phyloP scores from a whole-genome alignment of 2,888 invertebrate species.

The Erebia aethiops region DNA sequence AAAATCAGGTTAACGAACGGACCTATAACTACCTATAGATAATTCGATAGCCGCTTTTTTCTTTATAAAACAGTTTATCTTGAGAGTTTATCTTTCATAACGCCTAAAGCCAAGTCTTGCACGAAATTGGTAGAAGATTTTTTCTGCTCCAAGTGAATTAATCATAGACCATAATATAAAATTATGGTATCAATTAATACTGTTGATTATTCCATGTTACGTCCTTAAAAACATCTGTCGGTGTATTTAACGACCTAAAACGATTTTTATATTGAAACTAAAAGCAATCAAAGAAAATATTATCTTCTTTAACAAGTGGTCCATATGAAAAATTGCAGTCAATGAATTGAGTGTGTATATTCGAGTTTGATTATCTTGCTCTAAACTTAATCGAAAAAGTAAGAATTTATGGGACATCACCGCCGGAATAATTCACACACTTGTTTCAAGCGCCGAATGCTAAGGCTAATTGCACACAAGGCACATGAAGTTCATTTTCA shows the following conservation, averaged over 20 bases:
- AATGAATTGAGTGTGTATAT: slow-evolving; percentile 49
- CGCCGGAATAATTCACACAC: slow-evolving; percentile 56
- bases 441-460: slow-evolving; percentile 35
- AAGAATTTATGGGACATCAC: slow-evolving; percentile 63
- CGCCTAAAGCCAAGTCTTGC: too few relatives aligned
- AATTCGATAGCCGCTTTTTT: slow-evolving; percentile 1
- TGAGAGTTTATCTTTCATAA: background rate
- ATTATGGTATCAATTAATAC: background rate
- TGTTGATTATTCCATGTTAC: too few relatives aligned
- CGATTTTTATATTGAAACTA: background rate
- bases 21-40: slow-evolving; percentile 34
- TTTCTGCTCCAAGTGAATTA: too few relatives aligned
- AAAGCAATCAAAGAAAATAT: slow-evolving; percentile 15
- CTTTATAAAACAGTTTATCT: background rate
- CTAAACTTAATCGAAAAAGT: slow-evolving; percentile 62
- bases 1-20: slow-evolving; percentile 71
- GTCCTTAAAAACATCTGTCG: background rate
- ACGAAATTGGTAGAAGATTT: too few relatives aligned
- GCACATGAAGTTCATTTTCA: slow-evolving; percentile 20
- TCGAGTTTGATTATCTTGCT: slow-evolving; percentile 54
- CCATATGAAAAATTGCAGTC: slow-evolving; percentile 28
- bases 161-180: background rate
- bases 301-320: slow-evolving; percentile 8
- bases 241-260: background rate
- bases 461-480: slow-evolving; percentile 35